These are phyloP conservation scores for Gephyroberyx darwinii DNA, from an alignment of 2,797 vertebrate species.

Conservation along the genomic window DNA sequence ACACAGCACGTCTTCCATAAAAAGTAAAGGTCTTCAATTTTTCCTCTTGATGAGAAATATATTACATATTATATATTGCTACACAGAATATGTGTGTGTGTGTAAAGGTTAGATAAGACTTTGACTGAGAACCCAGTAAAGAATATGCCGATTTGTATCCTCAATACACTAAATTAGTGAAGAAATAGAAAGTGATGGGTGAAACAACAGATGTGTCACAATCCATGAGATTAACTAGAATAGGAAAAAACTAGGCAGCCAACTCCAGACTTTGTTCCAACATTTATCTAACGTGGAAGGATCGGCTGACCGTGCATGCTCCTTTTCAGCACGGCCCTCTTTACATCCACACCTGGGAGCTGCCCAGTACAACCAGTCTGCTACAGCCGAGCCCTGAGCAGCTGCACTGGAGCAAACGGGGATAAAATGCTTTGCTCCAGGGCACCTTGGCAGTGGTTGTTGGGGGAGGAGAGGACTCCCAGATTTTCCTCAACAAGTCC, in stretches of 20 bases:
- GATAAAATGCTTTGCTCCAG: not conserved
- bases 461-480: not conserved
- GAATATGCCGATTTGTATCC: not conserved
- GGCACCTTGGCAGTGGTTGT: not conserved
- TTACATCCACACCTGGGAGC: constrained; percentile 1
- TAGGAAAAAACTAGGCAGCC: not conserved
- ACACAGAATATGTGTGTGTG: not conserved
- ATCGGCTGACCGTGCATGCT: not conserved
- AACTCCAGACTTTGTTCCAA: not conserved
- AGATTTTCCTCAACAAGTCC: not conserved
- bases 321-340: constrained; percentile 9
- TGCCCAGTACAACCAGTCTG: no score
- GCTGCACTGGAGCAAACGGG: not conserved
- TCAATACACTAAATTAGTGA: no score
- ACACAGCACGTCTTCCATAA: no score
- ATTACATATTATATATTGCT: not conserved
- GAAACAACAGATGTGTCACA: constrained; percentile 3
- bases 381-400: no score
- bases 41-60: not conserved
- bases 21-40: not conserved
- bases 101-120: not conserved
- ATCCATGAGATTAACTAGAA: not conserved
- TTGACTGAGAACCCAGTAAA: not conserved
- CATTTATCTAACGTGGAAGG: no score
- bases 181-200: not conserved